Percentiles rank a stretch among this genome's conserved stretches.
These are phyloP conservation scores for Coturnix japonica DNA, from an alignment of 2,113 vertebrate genomes.

Conservation along the genomic window DNA sequence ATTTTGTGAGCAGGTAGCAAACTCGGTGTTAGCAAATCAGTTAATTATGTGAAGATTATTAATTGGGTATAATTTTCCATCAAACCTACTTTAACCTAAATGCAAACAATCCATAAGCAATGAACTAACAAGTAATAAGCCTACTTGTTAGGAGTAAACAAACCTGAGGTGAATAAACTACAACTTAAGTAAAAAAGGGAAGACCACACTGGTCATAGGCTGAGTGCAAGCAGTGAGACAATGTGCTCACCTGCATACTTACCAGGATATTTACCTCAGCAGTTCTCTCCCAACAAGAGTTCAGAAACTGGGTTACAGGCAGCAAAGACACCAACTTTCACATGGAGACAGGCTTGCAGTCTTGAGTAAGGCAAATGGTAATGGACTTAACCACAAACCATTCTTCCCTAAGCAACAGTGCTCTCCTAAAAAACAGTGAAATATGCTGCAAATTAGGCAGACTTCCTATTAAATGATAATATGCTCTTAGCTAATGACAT, in stretches of 20 bases:
- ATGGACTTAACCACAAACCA: background rate
- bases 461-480: background rate
- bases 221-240: background rate
- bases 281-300: background rate
- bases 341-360: background rate
- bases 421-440: background rate
- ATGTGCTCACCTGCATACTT: fast-evolving
- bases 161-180: background rate
- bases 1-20: slow-evolving; percentile 21
- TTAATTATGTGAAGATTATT: slow-evolving; percentile 17
- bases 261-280: background rate
- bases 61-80: slow-evolving; percentile 6
- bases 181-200: slow-evolving; percentile 23
- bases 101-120: slow-evolving; percentile 23
- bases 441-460: background rate
- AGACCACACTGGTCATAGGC: background rate
- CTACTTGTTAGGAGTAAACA: slow-evolving; percentile 23
- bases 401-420: background rate
- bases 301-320: background rate
- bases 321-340: background rate
- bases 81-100: background rate
- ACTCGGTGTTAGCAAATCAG: background rate
- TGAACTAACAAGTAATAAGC: slow-evolving; percentile 35
- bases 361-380: background rate
- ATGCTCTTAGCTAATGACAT: background rate